Evolutionary conservation across 2,113 vertebrate species (phyloP), one percentile per base, ranked within the genome.

Genomic region (Rhegmatorhina hoffmannsi): DNA sequence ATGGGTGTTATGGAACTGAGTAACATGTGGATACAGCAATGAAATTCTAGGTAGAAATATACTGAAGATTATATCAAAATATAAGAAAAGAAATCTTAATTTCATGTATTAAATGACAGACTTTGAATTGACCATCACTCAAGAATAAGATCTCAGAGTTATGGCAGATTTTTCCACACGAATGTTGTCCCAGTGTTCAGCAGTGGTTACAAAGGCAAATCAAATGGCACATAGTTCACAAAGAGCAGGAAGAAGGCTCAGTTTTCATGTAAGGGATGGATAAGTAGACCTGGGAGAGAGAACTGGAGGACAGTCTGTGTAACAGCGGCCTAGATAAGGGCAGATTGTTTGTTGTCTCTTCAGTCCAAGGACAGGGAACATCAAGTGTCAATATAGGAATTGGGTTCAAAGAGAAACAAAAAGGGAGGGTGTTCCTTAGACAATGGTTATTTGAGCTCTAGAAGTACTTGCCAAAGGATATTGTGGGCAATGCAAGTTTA

Each of bases 381-480:
- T 67, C 38, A 23, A 80, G 56, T 12, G 13, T 60, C 80, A 59
- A 58, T 64, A 44, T 9, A 1, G 0, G 53, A 58, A 73, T 29
- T 1, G 0, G 7, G 43, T 90, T 70, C 31, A 83, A 78, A 62
- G 33, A 11, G 13, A 38, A 46, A 25, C 3, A 36, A 43, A 76
- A 79, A 63, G 44, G 7, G 24, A 60, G 13, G 2, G 11, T 1
- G 20, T 49, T 78, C 44, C 59, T 89, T 40, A 64, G 31, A 25
- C 47, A 69, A 8, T 33, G 7, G 21, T 40, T 88, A 36, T 90
- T 87, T 76, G 78, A 85, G 46, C 83, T 86, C 46, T 40, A 40
- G 28, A 90, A 52, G 25, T 62, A 46, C 16, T 88, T 92, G 67
- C 76, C 53, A 80, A 77, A 94, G 83, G 79, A 95, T 95, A 70